Percentiles rank a stretch among this genome's conserved stretches.
phyloP scores from a whole-genome alignment of 2,888 invertebrate genomes.

The Hecatera dysodea region DNA sequence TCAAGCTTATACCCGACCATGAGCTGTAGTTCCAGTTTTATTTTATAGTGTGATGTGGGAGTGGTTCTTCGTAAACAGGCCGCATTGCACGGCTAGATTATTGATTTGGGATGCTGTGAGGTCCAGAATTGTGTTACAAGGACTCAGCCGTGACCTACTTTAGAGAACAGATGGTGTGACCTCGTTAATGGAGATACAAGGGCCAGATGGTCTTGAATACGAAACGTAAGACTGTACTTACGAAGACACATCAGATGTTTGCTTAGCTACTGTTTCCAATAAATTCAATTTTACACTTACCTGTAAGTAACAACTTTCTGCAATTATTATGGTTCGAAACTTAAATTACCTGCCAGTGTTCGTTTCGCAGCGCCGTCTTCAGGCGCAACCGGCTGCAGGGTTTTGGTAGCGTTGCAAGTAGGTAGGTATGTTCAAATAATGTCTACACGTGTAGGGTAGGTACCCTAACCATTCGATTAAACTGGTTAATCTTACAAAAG shows the following conservation, averaged over 20 bases:
- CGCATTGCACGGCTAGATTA: constrained; percentile 71
- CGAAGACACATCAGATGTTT: constrained; percentile 19
- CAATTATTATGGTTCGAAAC: constrained; percentile 10
- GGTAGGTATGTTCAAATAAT: background rate
- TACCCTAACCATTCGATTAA: constrained; percentile 12
- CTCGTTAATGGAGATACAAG: constrained; percentile 42
- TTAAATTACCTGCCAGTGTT: background rate
- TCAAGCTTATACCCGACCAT: constrained; percentile 69
- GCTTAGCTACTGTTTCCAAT: constrained; percentile 19
- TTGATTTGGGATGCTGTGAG: constrained; percentile 88
- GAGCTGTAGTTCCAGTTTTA: constrained; percentile 61
- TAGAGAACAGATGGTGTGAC: constrained; percentile 65
- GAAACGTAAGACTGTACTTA: background rate
- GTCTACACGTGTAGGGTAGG: constrained; percentile 20
- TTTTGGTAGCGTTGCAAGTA: constrained; percentile 18
- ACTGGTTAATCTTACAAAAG: constrained; percentile 32
- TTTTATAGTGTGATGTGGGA: constrained; percentile 57
- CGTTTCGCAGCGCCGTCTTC: background rate
- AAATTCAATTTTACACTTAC: background rate
- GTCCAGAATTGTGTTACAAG: constrained; percentile 84
- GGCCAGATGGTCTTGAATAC: constrained; percentile 53
- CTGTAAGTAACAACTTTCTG: background rate
- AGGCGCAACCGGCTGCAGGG: constrained; percentile 1
- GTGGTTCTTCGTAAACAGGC: constrained; percentile 70
- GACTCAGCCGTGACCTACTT: constrained; percentile 87